A percentile compares a stretch with the other conserved stretches of the same genome.
Conservation (phyloP, 2,797 vertebrate species). For the Anas bernieri region DNA sequence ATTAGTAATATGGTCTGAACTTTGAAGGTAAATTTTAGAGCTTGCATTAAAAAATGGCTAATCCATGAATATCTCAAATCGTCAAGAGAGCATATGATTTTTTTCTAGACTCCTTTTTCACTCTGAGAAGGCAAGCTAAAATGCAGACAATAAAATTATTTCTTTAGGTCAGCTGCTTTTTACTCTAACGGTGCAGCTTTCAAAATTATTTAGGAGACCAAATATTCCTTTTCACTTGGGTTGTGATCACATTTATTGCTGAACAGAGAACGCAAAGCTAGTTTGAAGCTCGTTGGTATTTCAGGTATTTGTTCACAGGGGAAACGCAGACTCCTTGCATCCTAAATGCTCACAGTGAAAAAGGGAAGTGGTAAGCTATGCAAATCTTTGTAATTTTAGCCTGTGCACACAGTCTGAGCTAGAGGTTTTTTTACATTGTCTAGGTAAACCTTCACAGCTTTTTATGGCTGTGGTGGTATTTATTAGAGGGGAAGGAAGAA, state of each 20-base stretch:
- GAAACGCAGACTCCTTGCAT: background rate
- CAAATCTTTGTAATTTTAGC: background rate
- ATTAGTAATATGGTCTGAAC: background rate
- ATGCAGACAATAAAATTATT: background rate
- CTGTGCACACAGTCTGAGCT: background rate
- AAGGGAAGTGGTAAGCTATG: background rate
- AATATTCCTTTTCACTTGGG: background rate
- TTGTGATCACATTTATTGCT: background rate
- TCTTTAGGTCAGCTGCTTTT: background rate
- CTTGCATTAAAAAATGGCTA: background rate
- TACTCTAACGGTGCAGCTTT: background rate
- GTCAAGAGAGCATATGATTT: background rate
- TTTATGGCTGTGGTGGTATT: background rate
- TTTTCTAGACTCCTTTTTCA: background rate
- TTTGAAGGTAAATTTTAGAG: background rate
- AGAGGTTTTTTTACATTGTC: background rate
- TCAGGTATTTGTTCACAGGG: background rate
- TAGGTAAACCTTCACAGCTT: background rate
- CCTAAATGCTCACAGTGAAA: background rate
- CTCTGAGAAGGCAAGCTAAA: background rate
- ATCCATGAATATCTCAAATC: rapidly evolving
- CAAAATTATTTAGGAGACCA: background rate
- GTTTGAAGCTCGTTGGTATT: background rate
- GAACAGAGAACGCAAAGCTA: background rate
- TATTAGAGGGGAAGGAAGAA: background rate